Percentiles rank a stretch among this genome's conserved stretches.
Conservation (phyloP, 2,888 invertebrate species). For the Euzophera pinguis region DNA sequence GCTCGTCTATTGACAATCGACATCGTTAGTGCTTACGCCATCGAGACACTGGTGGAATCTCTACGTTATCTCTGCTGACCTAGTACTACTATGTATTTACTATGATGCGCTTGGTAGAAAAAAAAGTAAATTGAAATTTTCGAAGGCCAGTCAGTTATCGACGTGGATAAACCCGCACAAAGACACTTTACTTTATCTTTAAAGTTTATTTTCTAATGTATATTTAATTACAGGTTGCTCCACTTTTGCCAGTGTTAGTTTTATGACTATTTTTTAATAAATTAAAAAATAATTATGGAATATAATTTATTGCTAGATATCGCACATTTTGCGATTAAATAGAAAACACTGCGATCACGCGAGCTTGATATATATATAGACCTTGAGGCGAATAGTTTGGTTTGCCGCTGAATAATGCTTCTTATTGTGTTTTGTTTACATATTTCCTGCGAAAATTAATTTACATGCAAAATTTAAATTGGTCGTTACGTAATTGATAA, state of each 20-base stretch:
- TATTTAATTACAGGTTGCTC: slow-evolving; percentile 39
- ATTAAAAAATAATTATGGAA: neutral
- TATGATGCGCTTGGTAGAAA: slow-evolving; percentile 67
- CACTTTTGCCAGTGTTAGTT: slow-evolving; percentile 20
- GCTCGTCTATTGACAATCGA: slow-evolving; percentile 33
- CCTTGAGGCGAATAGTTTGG: slow-evolving; percentile 1
- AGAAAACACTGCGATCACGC: neutral
- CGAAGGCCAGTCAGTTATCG: slow-evolving; percentile 27
- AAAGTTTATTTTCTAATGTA: slow-evolving; percentile 24
- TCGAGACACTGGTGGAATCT: slow-evolving; percentile 36
- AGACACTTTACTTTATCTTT: neutral
- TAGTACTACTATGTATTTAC: slow-evolving; percentile 74
- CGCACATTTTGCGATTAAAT: neutral
- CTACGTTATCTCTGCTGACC: slow-evolving; percentile 53
- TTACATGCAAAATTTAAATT: neutral
- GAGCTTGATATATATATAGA: neutral
- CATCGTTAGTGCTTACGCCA: slow-evolving; percentile 37
- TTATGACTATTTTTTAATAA: neutral
- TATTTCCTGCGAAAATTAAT: neutral
- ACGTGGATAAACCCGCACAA: slow-evolving; percentile 11
- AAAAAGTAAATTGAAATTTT: slow-evolving; percentile 50
- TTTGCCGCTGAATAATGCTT: neutral
- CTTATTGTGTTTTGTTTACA: neutral
- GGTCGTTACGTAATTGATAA: no score
- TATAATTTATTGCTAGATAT: no score